Percentiles rank a stretch among this genome's conserved stretches.
Conservation (phyloP, 2,888 invertebrate species). For the Vesta saturnalis region DNA sequence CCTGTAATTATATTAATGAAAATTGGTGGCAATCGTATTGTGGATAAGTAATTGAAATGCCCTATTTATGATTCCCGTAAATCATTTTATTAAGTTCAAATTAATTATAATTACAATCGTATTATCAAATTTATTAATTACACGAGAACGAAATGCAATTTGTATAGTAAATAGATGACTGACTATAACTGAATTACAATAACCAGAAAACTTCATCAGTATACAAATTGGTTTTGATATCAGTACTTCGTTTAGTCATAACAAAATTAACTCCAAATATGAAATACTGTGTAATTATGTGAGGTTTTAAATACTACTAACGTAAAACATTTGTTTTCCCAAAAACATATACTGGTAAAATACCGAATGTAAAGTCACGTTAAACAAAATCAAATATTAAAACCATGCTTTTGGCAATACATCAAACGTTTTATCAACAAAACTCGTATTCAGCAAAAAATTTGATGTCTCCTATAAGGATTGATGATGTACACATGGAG, state of each 20-base stretch:
- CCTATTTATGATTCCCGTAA: too few species aligned
- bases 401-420: background rate
- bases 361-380: too few species aligned
- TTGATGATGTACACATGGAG: slow-evolving; percentile 30
- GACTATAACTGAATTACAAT: background rate
- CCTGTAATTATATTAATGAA: too few species aligned
- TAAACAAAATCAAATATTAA: slow-evolving; percentile 1
- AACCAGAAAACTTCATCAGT: background rate
- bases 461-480: slow-evolving; percentile 14
- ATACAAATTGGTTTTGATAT: background rate
- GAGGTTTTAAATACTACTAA: too few species aligned
- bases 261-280: background rate
- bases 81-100: too few species aligned
- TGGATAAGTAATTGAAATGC: too few species aligned
- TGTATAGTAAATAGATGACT: background rate
- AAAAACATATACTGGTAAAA: too few species aligned
- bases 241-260: background rate
- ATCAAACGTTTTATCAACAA: slow-evolving; percentile 7
- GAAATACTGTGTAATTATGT: background rate
- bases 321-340: too few species aligned
- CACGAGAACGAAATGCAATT: background rate
- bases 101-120: too few species aligned
- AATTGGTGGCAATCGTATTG: too few species aligned
- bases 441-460: background rate
- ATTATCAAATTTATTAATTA: too few species aligned